Conservation (phyloP, 2,888 invertebrate genomes). For the Athripsodes cinereus region DNA sequence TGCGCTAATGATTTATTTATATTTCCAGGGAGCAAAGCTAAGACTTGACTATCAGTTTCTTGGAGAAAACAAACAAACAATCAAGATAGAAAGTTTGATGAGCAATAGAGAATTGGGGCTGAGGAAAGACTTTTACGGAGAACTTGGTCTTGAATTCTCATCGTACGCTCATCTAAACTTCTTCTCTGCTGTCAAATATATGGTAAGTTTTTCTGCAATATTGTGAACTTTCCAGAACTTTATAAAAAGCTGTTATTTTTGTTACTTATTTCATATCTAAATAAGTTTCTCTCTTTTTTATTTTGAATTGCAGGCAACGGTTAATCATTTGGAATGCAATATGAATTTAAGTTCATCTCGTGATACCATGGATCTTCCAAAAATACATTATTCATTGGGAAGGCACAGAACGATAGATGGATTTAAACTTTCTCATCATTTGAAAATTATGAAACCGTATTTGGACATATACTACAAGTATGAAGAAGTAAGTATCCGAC, state of each 20-base stretch:
- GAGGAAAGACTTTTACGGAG: constrained; percentile 55
- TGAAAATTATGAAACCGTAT: constrained; percentile 59
- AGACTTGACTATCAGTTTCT: constrained; percentile 63
- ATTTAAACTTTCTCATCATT: constrained; percentile 53
- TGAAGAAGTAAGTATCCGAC: constrained; percentile 36
- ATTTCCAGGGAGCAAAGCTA: constrained; percentile 47
- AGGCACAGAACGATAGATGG: constrained; percentile 57
- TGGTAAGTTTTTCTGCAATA: constrained; percentile 42
- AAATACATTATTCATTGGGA: constrained; percentile 57
- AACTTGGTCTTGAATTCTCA: constrained; percentile 63
- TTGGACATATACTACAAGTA: constrained; percentile 61
- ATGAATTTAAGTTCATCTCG: constrained; percentile 64
- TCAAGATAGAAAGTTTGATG: constrained; percentile 44
- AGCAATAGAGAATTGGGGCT: constrained; percentile 54
- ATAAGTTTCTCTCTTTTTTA: too few species aligned
- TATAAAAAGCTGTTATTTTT: too few species aligned
- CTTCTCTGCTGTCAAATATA: constrained; percentile 56
- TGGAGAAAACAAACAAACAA: constrained; percentile 49
- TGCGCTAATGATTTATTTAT: not conserved
- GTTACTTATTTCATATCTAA: too few species aligned
- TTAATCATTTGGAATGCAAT: constrained; percentile 66
- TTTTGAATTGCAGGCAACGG: constrained; percentile 50
- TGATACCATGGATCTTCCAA: constrained; percentile 52
- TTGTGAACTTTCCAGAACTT: not conserved
- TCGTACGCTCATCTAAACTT: constrained; percentile 73